These are phyloP conservation scores for Drosophila pseudotalamancana DNA, from an alignment of 2,888 invertebrate species.

Conservation along the genomic window DNA sequence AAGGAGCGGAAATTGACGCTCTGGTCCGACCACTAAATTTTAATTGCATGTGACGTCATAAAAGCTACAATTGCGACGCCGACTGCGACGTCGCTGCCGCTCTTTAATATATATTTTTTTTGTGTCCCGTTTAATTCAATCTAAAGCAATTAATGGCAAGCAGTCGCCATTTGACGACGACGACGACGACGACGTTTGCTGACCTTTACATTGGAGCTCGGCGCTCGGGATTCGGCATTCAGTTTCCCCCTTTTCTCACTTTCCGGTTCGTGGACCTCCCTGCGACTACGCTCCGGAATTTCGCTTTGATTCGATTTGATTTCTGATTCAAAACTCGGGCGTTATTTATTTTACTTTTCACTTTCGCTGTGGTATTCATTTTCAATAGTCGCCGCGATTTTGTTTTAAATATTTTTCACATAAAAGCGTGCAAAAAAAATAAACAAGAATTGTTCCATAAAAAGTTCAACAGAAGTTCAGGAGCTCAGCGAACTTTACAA, in stretches of 20 bases:
- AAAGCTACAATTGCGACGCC: constrained; percentile 8
- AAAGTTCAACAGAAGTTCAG: constrained; percentile 68
- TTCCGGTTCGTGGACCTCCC: background rate
- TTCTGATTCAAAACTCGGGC: too few species aligned
- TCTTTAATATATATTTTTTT: too few species aligned
- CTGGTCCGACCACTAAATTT: constrained; percentile 51
- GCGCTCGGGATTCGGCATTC: constrained; percentile 18
- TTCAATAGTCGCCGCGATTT: constrained; percentile 14
- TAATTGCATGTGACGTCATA: constrained; percentile 62
- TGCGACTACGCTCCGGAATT: constrained; percentile 13
- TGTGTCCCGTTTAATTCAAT: constrained; percentile 69
- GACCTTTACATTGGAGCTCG: constrained; percentile 58
- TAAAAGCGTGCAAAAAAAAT: background rate
- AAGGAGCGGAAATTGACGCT: constrained; percentile 59
- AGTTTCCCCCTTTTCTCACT: background rate
- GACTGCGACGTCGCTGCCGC: constrained; percentile 1
- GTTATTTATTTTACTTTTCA: constrained; percentile 51
- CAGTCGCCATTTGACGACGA: constrained; percentile 48
- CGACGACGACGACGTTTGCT: constrained; percentile 51
- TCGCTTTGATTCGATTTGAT: constrained; percentile 55
- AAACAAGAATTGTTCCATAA: constrained; percentile 52
- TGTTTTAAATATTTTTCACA: background rate
- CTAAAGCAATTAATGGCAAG: constrained; percentile 75
- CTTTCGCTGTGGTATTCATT: constrained; percentile 60
- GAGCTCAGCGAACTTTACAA: constrained; percentile 23